phyloP scores from a whole-genome alignment of 2,888 invertebrate species.

The Pyrocoelia pectoralis region DNA sequence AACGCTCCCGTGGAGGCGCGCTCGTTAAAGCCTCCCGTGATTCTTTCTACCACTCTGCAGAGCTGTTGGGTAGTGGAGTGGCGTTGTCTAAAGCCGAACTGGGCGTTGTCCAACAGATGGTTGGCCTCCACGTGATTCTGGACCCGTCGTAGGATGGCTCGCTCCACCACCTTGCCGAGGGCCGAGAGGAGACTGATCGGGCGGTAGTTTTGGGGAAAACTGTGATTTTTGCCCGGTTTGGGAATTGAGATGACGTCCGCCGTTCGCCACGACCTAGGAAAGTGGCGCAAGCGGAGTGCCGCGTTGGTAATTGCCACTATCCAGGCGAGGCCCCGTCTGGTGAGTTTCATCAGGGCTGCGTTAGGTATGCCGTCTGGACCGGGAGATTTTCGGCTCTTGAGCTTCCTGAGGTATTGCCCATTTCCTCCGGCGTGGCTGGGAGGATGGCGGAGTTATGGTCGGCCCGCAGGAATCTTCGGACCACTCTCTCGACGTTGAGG shows the following conservation, averaged over 20 bases:
- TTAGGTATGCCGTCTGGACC: neutral
- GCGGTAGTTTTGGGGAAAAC: neutral
- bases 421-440: too few relatives aligned
- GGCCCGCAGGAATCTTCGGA: too few relatives aligned
- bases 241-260: neutral
- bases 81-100: neutral
- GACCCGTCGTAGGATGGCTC: neutral
- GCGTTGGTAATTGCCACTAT: neutral
- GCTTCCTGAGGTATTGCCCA: too few relatives aligned
- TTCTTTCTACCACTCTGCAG: neutral
- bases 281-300: neutral
- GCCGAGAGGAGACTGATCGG: neutral
- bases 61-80: neutral
- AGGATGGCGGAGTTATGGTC: too few relatives aligned
- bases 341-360: neutral
- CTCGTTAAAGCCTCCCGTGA: neutral
- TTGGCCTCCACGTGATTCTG: neutral
- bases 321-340: neutral
- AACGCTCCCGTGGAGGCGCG: neutral
- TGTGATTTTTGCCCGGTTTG: neutral
- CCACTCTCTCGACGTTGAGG: too few relatives aligned
- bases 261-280: neutral
- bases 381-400: neutral
- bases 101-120: neutral
- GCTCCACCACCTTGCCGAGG: neutral